Evolutionary conservation across 2,888 invertebrate genomes (phyloP).

Genomic region (Platynereis dumerilii): DNA sequence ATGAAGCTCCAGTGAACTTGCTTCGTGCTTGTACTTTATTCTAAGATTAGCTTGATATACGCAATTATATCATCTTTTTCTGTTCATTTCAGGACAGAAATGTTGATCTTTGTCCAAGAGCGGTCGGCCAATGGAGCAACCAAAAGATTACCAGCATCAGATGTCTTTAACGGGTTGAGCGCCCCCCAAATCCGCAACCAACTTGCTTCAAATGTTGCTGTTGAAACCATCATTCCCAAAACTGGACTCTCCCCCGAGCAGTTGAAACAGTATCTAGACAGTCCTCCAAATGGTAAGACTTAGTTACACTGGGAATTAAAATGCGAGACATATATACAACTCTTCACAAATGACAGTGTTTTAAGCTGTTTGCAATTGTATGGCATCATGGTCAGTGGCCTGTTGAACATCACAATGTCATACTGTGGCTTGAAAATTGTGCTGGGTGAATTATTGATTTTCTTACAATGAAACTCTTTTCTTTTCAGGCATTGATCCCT

Average conservation of each 20-base stretch:
- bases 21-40: no score
- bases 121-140: slow-evolving; percentile 68
- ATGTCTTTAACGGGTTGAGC: slow-evolving; percentile 65
- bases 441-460: no score
- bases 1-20: no score
- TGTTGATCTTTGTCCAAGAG: slow-evolving; percentile 77
- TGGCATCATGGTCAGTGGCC: no score
- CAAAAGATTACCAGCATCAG: slow-evolving; percentile 60
- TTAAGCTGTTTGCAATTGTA: no score
- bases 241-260: slow-evolving; percentile 72
- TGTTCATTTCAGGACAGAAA: slow-evolving; percentile 69
- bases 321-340: no score
- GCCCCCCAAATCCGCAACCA: slow-evolving; percentile 76
- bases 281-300: slow-evolving; percentile 73
- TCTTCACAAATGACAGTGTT: no score
- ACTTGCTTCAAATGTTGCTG: slow-evolving; percentile 73
- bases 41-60: no score
- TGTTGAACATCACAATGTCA: no score
- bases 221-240: slow-evolving; percentile 76
- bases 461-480: slow-evolving; percentile 28
- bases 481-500: slow-evolving; percentile 80
- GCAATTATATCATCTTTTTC: no score
- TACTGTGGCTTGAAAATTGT: no score
- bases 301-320: no score
- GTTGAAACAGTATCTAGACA: slow-evolving; percentile 83